These are phyloP conservation scores for Oreohelix idahoensis DNA, from an alignment of 1,140 invertebrate species.

Conservation along the genomic window DNA sequence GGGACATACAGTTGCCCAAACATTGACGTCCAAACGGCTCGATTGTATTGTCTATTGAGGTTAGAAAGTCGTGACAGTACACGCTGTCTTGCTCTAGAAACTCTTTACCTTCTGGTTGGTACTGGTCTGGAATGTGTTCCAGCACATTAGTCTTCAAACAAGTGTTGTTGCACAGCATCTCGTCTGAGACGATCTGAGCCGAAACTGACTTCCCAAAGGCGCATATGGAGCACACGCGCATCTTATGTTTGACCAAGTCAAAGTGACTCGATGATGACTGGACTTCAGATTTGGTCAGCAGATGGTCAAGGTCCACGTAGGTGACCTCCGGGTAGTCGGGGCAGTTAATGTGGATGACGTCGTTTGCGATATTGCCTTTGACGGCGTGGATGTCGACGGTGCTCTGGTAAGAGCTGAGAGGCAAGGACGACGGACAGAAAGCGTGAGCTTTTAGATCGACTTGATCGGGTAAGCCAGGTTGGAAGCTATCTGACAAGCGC, in stretches of 20 bases:
- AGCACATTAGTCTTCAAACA: slow-evolving; percentile 28
- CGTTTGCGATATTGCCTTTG: slow-evolving; percentile 12
- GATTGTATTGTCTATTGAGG: slow-evolving; percentile 30
- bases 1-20: slow-evolving; percentile 44
- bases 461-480: neutral
- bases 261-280: slow-evolving; percentile 22
- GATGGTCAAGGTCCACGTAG: slow-evolving; percentile 43
- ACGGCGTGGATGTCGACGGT: slow-evolving; percentile 26
- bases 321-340: slow-evolving; percentile 47
- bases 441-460: slow-evolving; percentile 42
- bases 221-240: slow-evolving; percentile 46
- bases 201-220: slow-evolving; percentile 43
- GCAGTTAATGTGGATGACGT: slow-evolving; percentile 49
- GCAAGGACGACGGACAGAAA: slow-evolving; percentile 45
- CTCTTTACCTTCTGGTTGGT: slow-evolving; percentile 30
- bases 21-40: slow-evolving; percentile 23
- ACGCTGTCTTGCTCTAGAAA: slow-evolving; percentile 44
- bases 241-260: slow-evolving; percentile 43
- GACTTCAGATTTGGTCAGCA: neutral
- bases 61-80: slow-evolving; percentile 52
- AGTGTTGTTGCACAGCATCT: slow-evolving; percentile 46
- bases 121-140: neutral
- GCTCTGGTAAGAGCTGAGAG: slow-evolving; percentile 41
- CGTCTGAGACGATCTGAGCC: slow-evolving; percentile 36
- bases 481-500: slow-evolving; percentile 35